Evolutionary conservation across 2,113 vertebrate species (phyloP).

Genomic region (Pyrgilauda ruficollis): DNA sequence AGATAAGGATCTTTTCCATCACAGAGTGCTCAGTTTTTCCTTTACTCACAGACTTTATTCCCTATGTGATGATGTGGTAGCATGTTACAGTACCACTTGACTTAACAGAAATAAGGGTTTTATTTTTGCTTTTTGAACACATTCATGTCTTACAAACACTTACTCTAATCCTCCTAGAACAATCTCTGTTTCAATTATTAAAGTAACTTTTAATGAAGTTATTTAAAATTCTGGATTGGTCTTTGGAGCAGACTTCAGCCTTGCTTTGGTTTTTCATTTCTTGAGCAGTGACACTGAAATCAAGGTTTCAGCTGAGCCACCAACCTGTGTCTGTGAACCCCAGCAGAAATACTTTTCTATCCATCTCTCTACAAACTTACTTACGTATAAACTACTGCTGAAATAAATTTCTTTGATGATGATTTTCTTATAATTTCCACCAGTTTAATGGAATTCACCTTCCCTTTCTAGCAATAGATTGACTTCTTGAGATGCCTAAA

Average conservation of each 20-base stretch:
- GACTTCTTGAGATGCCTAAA: not conserved
- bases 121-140: not conserved
- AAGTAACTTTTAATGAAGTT: not conserved
- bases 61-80: not conserved
- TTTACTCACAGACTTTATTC: not conserved
- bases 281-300: not conserved
- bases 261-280: not conserved
- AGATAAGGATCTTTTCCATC: conserved; percentile 28
- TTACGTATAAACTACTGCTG: not conserved
- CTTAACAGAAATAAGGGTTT: not conserved
- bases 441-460: not conserved
- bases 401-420: not conserved
- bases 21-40: not conserved
- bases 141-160: not conserved
- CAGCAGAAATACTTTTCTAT: not conserved
- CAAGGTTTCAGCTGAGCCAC: not conserved
- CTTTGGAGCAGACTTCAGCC: not conserved
- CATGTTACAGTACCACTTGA: not conserved
- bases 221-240: not conserved
- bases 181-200: not conserved
- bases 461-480: not conserved
- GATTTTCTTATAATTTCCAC: not conserved
- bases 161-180: not conserved
- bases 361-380: not conserved
- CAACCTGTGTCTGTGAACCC: not conserved